Conservation (phyloP, 2,113 vertebrate species). For the Gobius niger region DNA sequence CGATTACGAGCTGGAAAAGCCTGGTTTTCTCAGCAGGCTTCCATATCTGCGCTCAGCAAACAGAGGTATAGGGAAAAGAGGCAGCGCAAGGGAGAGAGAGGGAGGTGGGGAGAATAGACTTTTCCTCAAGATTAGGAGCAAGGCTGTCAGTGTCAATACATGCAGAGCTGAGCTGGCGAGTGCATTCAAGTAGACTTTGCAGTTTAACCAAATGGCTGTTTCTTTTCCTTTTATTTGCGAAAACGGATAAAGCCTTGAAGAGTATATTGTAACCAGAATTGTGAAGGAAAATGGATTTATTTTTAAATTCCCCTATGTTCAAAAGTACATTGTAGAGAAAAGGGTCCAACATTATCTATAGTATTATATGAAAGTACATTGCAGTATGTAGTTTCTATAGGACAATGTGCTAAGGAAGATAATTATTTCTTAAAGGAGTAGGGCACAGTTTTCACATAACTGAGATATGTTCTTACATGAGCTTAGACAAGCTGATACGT, state of each 20-base stretch:
- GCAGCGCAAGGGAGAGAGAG: not conserved
- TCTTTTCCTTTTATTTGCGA: not conserved
- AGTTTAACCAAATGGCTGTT: too few relatives aligned
- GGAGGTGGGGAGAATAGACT: slow-evolving; percentile 6
- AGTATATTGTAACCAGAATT: not conserved
- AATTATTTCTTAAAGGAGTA: too few relatives aligned
- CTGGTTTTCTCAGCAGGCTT: slow-evolving; percentile 42
- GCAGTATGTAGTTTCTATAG: too few relatives aligned
- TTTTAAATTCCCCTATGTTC: not conserved
- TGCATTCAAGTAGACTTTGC: not conserved
- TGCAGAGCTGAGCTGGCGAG: not conserved
- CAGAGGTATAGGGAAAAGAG: slow-evolving; percentile 13
- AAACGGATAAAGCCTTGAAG: not conserved
- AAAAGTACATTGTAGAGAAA: not conserved
- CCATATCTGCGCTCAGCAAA: slow-evolving; percentile 60
- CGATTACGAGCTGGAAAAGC: slow-evolving; percentile 62
- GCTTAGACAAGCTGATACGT: too few relatives aligned
- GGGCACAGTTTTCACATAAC: too few relatives aligned
- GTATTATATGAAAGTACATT: too few relatives aligned
- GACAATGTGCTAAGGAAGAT: too few relatives aligned
- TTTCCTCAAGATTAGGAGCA: slow-evolving; percentile 58
- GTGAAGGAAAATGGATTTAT: not conserved
- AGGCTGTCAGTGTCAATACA: slow-evolving; percentile 22
- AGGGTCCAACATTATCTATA: too few relatives aligned
- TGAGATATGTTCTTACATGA: too few relatives aligned